Percentiles rank a stretch among this genome's conserved stretches.
Conservation (phyloP, 2,797 vertebrate species). For the Poecilia picta region DNA sequence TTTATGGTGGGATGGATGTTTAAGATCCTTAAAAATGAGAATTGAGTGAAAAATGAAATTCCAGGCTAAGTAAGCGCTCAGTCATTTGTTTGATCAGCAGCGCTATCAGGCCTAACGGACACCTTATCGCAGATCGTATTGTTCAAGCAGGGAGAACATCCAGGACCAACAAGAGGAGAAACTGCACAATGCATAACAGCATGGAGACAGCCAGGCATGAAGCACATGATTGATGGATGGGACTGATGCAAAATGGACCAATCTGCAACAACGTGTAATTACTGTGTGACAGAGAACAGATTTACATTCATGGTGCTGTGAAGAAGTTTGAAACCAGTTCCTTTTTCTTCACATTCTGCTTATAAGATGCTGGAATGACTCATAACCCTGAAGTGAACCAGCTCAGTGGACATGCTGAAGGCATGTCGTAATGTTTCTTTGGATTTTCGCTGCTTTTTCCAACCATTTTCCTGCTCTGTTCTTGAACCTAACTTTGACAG, state of each 20-base stretch:
- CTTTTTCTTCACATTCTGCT: background rate
- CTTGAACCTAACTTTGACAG: background rate
- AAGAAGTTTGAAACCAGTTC: background rate
- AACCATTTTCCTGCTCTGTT: background rate
- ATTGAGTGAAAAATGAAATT: constrained; percentile 24
- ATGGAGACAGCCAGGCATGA: constrained; percentile 40
- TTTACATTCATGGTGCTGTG: background rate
- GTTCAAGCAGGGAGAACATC: constrained; percentile 21
- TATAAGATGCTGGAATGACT: background rate
- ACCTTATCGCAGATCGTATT: constrained; percentile 7
- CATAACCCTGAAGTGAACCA: background rate
- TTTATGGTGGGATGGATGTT: background rate
- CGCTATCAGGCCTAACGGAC: constrained; percentile 9
- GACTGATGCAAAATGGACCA: constrained; percentile 43
- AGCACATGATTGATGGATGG: constrained; percentile 38
- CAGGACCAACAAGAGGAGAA: constrained; percentile 12
- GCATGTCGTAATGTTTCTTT: background rate
- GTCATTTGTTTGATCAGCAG: constrained; percentile 33
- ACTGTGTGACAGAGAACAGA: constrained; percentile 24
- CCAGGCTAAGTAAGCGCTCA: background rate
- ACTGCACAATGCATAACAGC: constrained; percentile 37
- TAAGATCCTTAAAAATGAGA: background rate
- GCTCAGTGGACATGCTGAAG: background rate
- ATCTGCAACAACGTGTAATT: constrained; percentile 33
- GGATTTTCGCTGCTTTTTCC: background rate